phyloP scores from a whole-genome alignment of 2,797 vertebrate genomes.

The Phoxinus dragarum region DNA sequence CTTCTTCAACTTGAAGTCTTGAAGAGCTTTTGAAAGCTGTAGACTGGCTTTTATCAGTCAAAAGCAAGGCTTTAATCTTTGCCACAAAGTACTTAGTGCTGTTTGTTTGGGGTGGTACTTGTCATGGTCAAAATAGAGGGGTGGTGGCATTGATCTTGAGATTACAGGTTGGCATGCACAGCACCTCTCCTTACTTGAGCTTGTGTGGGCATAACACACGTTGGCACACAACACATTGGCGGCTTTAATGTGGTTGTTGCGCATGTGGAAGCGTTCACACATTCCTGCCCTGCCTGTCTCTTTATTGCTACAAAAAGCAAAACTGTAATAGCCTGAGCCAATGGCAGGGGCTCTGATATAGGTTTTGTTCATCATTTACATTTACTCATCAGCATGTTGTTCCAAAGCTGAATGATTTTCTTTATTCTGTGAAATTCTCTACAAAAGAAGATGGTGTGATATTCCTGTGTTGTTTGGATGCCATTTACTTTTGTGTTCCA shows the following conservation, averaged over 20 bases:
- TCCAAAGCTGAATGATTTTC: background rate
- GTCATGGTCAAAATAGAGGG: conserved; percentile 58
- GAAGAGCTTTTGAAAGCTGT: conserved; percentile 31
- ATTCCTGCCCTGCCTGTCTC: conserved; percentile 66
- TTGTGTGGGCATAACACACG: conserved; percentile 72
- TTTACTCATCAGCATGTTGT: background rate
- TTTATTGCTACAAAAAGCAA: conserved; percentile 8
- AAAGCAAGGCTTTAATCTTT: conserved; percentile 68
- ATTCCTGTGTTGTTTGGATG: background rate
- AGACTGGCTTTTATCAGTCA: conserved; percentile 68
- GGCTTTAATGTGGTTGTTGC: conserved; percentile 75
- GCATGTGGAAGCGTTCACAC: conserved; percentile 79
- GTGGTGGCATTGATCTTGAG: conserved; percentile 66
- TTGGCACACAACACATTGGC: conserved; percentile 70
- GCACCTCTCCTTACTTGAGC: conserved; percentile 70
- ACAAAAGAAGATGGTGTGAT: background rate
- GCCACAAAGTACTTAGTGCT: conserved; percentile 70
- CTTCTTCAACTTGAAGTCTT: conserved; percentile 18
- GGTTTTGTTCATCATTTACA: background rate
- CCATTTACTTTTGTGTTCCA: background rate
- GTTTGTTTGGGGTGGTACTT: conserved; percentile 61
- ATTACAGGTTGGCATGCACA: conserved; percentile 74
- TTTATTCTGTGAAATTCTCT: background rate
- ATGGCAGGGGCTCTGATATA: background rate
- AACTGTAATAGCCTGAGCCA: background rate